Conservation (phyloP, 2,113 vertebrate species). For the Leptobrachium ailaonicum region DNA sequence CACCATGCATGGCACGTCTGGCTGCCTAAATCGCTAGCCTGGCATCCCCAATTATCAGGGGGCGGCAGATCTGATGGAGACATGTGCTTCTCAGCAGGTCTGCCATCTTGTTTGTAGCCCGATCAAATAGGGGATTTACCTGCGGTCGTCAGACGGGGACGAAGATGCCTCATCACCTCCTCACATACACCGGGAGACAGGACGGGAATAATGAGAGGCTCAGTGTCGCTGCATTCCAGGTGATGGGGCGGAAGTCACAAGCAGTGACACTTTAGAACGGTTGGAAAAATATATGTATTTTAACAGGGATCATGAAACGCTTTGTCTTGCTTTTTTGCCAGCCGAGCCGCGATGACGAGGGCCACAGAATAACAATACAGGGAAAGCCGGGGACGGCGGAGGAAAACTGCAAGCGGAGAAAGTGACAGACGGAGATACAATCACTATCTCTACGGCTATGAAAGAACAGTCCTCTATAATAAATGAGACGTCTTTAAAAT, state of each 20-base stretch:
- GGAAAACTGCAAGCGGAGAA: background rate
- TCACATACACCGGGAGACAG: background rate
- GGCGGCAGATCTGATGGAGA: no score
- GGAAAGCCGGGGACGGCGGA: background rate
- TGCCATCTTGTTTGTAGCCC: no score
- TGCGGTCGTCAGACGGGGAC: no score
- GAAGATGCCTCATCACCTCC: no score
- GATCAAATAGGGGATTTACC: no score
- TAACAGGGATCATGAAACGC: background rate
- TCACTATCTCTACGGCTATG: background rate
- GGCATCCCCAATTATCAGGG: no score
- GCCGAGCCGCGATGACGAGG: background rate
- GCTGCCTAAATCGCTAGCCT: no score
- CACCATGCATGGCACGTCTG: no score
- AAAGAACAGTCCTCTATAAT: background rate
- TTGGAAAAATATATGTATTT: background rate
- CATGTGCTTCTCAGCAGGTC: no score
- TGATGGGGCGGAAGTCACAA: no score
- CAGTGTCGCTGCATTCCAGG: background rate
- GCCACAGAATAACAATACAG: background rate
- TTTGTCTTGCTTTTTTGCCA: background rate
- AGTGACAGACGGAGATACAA: background rate
- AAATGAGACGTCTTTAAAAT: background rate
- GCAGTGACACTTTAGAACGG: background rate
- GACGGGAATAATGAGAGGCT: background rate